Conservation (phyloP, 2,888 invertebrate genomes). For the Apamea epomidion region DNA sequence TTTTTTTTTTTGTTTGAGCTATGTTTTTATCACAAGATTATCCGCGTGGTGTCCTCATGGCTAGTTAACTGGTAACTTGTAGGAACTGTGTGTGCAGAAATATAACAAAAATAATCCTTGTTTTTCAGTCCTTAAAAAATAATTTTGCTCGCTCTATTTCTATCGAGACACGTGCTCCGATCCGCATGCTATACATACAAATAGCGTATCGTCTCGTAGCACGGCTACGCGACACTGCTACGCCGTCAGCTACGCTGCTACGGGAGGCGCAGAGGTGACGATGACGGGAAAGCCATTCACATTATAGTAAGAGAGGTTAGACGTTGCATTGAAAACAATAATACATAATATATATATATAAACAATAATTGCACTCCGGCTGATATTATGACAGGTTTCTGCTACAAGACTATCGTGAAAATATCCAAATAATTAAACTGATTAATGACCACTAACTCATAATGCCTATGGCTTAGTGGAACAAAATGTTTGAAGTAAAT, state of each 20-base stretch:
- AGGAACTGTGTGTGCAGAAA: background rate
- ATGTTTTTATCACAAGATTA: background rate
- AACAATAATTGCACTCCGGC: background rate
- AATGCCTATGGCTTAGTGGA: background rate
- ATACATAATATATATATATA: no score
- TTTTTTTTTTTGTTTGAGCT: background rate
- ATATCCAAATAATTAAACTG: background rate
- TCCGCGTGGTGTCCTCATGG: background rate
- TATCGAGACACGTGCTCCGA: background rate
- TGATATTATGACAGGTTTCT: background rate
- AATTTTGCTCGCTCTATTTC: background rate
- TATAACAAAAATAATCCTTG: background rate
- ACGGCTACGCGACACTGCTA: constrained; percentile 35
- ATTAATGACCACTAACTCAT: background rate
- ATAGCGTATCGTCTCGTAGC: constrained; percentile 31
- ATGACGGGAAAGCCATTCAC: background rate
- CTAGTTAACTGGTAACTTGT: background rate
- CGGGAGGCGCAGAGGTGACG: background rate
- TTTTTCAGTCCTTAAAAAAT: background rate
- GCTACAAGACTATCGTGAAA: background rate
- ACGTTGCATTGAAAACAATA: background rate
- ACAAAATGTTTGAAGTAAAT: background rate
- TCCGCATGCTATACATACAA: background rate
- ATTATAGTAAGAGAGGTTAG: no score
- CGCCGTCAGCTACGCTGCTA: constrained; percentile 19